Evolutionary conservation across 2,888 invertebrate species (phyloP), one percentile per base, ranked within the genome.

Genomic region (Saturnia pavonia): DNA sequence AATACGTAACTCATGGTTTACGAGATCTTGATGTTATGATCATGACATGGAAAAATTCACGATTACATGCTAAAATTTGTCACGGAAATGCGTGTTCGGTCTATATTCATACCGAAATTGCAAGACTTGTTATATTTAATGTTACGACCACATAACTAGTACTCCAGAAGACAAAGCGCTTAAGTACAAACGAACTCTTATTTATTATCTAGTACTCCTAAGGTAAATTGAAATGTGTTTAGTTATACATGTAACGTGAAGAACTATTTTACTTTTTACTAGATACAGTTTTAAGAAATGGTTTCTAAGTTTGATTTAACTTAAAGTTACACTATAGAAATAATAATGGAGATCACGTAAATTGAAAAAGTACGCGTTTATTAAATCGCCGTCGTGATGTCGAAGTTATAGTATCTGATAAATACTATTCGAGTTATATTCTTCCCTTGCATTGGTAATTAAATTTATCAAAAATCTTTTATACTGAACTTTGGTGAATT

Each of bases 1-100:
- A 74, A 75, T 74, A 77, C 75, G 78, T 78, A 80, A 80, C 75
- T 68, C 72, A 71, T 65, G 71, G 66, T 71, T 72, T 67, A 74
- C 57, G 69, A 71, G 71, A 69, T 73, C 71, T 71, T 72, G 69
- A 69, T 74, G 48, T 74, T 72, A 71, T 71, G 72, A 75, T 82
- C 78, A 78, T 82, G 79, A 77, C 76, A 81, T 77, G 79, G 77
- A 78, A 81, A 82, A 85, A 83, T 79, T 78, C 84, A 85, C 79
- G 78, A 82, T 69, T 60, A 76, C 78, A 73, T 72, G 72, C 72
- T 73, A 71, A 71, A 76, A 65, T 65, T 65, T n/a, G 74, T 80
- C 83, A 84, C 82, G 80, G 80, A 77, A 75, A 70, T 66, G 45
- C 75, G 73, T 74, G 74, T 76, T 73, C 72, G 67, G 70, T 75